phyloP scores from a whole-genome alignment of 2,888 invertebrate genomes.

The Agonopterix heracliana region DNA sequence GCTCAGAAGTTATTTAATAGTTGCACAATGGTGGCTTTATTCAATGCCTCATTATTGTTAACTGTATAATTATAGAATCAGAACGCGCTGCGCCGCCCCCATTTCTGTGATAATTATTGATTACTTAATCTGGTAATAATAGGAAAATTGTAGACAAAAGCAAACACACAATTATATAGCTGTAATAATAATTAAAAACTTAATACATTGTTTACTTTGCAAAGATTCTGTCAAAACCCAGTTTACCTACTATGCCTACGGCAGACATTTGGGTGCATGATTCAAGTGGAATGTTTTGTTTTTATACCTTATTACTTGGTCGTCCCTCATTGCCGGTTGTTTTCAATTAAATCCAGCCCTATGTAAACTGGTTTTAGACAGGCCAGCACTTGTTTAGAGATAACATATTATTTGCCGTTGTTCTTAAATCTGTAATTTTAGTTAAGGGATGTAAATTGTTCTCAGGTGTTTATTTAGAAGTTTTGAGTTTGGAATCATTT shows the following conservation, averaged over 20 bases:
- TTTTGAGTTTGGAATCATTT: constrained; percentile 40
- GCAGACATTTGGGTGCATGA: too few relatives aligned
- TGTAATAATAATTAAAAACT: too few relatives aligned
- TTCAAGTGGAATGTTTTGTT: too few relatives aligned
- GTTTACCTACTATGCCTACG: too few relatives aligned
- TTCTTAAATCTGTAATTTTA: not conserved
- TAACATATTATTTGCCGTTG: constrained; percentile 2
- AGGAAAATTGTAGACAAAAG: not conserved
- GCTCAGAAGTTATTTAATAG: not conserved
- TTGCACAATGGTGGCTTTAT: not conserved
- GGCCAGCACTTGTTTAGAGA: not conserved
- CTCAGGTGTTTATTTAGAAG: constrained; percentile 20
- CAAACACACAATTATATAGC: not conserved
- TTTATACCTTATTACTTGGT: too few relatives aligned
- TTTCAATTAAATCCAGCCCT: too few relatives aligned
- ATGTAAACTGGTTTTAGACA: too few relatives aligned
- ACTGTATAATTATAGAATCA: not conserved
- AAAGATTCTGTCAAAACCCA: too few relatives aligned
- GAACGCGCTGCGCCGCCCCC: not conserved
- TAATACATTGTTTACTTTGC: too few relatives aligned
- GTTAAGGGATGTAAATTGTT: constrained; percentile 13
- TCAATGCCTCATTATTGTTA: not conserved
- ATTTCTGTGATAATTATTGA: not conserved
- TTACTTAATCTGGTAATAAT: not conserved
- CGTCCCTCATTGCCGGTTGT: too few relatives aligned